Conservation (phyloP, 2,797 vertebrate species). For the Lemur catta region DNA sequence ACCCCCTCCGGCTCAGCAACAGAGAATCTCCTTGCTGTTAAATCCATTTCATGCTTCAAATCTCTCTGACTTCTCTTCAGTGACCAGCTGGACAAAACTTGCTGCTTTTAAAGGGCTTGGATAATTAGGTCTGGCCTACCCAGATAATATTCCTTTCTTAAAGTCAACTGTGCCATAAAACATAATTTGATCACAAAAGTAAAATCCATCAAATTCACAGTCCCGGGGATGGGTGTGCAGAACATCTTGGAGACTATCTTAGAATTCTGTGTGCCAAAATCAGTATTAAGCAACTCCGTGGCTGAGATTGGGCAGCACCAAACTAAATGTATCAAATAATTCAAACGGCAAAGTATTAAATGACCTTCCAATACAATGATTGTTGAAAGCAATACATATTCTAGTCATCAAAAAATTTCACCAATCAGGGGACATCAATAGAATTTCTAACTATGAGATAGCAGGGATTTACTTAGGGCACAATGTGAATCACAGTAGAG, state of each 20-base stretch:
- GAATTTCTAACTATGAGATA: background rate
- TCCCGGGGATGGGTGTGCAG: background rate
- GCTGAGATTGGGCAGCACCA: background rate
- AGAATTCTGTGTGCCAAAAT: background rate
- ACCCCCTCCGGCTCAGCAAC: background rate
- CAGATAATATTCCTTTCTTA: background rate
- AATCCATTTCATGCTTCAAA: background rate
- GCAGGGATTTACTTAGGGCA: background rate
- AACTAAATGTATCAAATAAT: background rate
- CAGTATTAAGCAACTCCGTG: background rate
- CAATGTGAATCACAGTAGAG: background rate
- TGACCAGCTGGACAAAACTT: background rate
- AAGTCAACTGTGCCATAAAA: background rate
- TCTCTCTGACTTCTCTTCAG: background rate
- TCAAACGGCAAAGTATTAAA: background rate
- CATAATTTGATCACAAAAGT: background rate
- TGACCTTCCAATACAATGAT: background rate
- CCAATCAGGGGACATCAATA: background rate
- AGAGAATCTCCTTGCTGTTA: background rate
- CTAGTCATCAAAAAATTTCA: background rate
- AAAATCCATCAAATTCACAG: background rate
- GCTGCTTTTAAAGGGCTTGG: background rate
- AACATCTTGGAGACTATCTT: background rate
- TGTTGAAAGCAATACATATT: background rate
- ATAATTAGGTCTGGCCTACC: background rate